Percentiles rank a stretch among this genome's conserved stretches.
Evolutionary conservation across 2,797 vertebrate genomes (phyloP).

Genomic region (Oophaga sylvatica): DNA sequence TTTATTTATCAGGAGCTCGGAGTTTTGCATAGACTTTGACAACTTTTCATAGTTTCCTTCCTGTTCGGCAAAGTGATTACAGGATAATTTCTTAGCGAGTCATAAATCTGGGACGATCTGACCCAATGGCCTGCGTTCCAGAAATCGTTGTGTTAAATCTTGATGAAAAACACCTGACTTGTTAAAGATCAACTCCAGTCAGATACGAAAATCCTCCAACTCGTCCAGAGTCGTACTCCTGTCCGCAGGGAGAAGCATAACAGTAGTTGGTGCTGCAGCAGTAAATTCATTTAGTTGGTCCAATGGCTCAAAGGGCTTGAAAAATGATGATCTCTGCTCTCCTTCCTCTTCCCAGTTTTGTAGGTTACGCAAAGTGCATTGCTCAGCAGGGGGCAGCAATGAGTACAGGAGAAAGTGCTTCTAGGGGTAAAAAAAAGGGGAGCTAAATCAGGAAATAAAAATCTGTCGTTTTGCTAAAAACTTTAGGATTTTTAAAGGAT

Average conservation of each 20-base stretch:
- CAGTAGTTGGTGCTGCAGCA: not conserved
- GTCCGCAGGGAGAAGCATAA: not conserved
- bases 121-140: constrained; percentile 4
- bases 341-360: not conserved
- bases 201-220: not conserved
- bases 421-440: not conserved
- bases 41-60: constrained; percentile 25
- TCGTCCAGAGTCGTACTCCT: not conserved
- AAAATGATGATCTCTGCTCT: not conserved
- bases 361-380: constrained; percentile 12
- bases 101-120: not conserved
- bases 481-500: not conserved
- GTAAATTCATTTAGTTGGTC: not conserved
- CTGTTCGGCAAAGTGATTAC: constrained; percentile 17
- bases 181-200: constrained; percentile 2
- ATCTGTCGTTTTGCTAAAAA: not conserved
- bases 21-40: not conserved
- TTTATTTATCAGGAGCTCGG: not conserved
- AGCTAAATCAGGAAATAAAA: not conserved
- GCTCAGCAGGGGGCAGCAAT: not conserved
- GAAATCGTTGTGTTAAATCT: constrained; percentile 20
- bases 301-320: constrained; percentile 2
- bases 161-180: constrained; percentile 22
- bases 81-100: not conserved
- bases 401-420: not conserved